Evolutionary conservation across 2,888 invertebrate genomes (phyloP).

Genomic region (Epirrhoe alternata): DNA sequence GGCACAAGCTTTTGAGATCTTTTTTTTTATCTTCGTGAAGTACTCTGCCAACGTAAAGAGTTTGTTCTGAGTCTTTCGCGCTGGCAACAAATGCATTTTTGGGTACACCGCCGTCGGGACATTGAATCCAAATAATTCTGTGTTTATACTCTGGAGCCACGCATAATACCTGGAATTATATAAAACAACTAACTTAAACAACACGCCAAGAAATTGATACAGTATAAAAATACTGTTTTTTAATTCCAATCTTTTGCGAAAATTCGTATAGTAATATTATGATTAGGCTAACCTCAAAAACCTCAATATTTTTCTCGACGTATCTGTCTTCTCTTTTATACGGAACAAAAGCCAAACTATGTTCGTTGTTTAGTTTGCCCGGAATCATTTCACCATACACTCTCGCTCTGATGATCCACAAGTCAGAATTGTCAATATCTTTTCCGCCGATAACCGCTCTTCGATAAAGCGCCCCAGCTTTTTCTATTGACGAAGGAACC

Average conservation of each 20-base stretch:
- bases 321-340: background rate
- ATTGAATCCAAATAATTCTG: slow-evolving; percentile 21
- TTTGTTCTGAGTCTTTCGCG: slow-evolving; percentile 15
- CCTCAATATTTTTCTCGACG: slow-evolving; percentile 10
- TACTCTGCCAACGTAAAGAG: slow-evolving; percentile 29
- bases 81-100: slow-evolving; percentile 22
- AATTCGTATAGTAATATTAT: no score
- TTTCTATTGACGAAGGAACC: slow-evolving; percentile 3
- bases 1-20: slow-evolving; percentile 9
- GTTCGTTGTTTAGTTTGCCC: slow-evolving; percentile 19
- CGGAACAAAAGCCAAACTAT: slow-evolving; percentile 17
- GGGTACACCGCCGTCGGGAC: slow-evolving; percentile 16
- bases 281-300: slow-evolving; percentile 23
- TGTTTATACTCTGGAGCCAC: background rate
- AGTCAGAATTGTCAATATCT: slow-evolving; percentile 23
- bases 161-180: slow-evolving; percentile 24
- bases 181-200: background rate
- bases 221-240: no score
- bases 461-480: background rate
- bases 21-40: background rate
- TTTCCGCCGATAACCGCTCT: slow-evolving; percentile 25
- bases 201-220: background rate
- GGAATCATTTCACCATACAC: slow-evolving; percentile 17
- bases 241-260: background rate
- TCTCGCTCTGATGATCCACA: slow-evolving; percentile 32